Evolutionary conservation across 2,113 vertebrate species (phyloP).

Genomic region (Pycnonotus jocosus): DNA sequence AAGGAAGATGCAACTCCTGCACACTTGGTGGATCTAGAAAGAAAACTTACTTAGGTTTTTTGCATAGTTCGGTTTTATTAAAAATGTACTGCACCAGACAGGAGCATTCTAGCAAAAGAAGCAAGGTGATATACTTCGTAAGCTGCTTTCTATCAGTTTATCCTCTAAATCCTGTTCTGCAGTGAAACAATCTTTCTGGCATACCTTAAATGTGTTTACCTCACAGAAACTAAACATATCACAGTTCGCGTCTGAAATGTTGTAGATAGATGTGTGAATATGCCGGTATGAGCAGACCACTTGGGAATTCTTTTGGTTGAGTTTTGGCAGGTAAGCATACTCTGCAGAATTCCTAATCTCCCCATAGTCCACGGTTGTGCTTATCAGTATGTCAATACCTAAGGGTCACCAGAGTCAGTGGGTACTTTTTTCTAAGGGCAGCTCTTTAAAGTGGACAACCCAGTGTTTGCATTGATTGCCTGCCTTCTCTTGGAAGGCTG

Average conservation of each 20-base stretch:
- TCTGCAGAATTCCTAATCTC: background rate
- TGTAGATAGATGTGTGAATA: background rate
- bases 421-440: background rate
- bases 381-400: background rate
- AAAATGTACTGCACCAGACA: background rate
- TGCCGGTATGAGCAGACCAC: background rate
- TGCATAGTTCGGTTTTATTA: background rate
- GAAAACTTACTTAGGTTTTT: background rate
- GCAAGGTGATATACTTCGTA: background rate
- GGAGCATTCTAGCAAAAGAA: background rate
- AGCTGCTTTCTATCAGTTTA: background rate
- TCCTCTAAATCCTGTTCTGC: background rate
- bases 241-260: background rate
- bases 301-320: background rate
- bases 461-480: background rate
- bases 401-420: background rate
- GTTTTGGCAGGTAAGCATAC: background rate
- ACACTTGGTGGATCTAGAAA: background rate
- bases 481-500: background rate
- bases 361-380: fast-evolving
- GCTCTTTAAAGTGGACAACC: background rate
- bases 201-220: background rate
- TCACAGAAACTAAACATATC: background rate
- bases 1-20: background rate
- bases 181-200: background rate